Evolutionary conservation across 1,140 invertebrate species (phyloP).

Genomic region (Tribolium castaneum): DNA sequence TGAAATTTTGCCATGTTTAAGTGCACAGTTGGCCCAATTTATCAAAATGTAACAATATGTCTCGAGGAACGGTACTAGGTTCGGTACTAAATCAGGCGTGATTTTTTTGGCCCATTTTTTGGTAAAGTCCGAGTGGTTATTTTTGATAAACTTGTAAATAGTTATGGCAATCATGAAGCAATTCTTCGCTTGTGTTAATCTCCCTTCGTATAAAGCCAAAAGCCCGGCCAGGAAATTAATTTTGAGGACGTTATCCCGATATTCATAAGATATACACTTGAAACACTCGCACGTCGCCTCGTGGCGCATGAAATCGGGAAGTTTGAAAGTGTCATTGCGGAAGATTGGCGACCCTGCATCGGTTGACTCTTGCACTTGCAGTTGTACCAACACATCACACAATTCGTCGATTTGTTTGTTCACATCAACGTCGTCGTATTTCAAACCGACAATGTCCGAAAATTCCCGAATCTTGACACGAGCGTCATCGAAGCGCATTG

Average conservation of each 20-base stretch:
- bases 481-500: slow-evolving; percentile 40
- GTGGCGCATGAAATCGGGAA: slow-evolving; percentile 45
- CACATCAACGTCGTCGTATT: background rate
- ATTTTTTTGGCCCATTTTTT: no score
- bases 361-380: background rate
- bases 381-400: background rate
- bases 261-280: slow-evolving; percentile 44
- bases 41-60: slow-evolving; percentile 42
- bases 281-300: slow-evolving; percentile 46
- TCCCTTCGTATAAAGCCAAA: slow-evolving; percentile 37
- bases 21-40: slow-evolving; percentile 31
- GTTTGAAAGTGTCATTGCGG: slow-evolving; percentile 43
- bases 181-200: slow-evolving; percentile 11
- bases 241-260: slow-evolving; percentile 32
- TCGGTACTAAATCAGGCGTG: background rate
- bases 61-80: slow-evolving; percentile 39
- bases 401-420: background rate
- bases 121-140: background rate
- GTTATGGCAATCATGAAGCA: slow-evolving; percentile 23
- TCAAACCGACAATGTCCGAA: slow-evolving; percentile 47
- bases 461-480: slow-evolving; percentile 48
- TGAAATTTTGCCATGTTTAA: background rate
- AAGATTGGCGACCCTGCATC: slow-evolving; percentile 35
- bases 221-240: slow-evolving; percentile 34
- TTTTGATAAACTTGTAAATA: slow-evolving; percentile 32